Base-by-base conservation (phyloP, 2,888 invertebrate genomes). In the Eupithecia tripunctaria region DNA sequence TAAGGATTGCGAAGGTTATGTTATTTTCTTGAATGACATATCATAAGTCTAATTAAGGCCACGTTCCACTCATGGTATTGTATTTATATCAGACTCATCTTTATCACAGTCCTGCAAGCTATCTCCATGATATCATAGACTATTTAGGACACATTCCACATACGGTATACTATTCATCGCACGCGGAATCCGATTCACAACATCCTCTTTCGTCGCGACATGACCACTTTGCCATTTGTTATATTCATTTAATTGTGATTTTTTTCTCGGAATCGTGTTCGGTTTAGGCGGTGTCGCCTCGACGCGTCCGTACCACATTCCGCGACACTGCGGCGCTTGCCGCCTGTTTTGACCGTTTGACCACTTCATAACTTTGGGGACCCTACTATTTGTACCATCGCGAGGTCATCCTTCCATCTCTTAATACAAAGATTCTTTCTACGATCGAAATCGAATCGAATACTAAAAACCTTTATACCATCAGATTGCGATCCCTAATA, bases 241-340 rank as follows among this genome's bases (percentile, higher is more conserved):
- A 84, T 86, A 85, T 83, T 82, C 81, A 82, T 85, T 83, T 83
- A 84, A 82, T 84, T 79, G 77, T 80, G 75, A 78, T 73, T 82
- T 85, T 83, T 84, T 89, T 86, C 88, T 87, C 84, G 81, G 89
- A 89, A 91, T 88, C 86, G 83, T 84, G 88, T 87, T 75, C 70
- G 75, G 69, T 72, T 88, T 87, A 84, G 88, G 84, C 84, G 84
- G 85, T 87, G 89, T 88, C 87, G 86, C 81, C 81, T 82, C 82
- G 85, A 81, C 86, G 86, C 86, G 86, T 85, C 86, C 85, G 84
- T 85, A 85, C 89, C 89, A 85, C 93, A 93, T 93, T 93, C 93
- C 92, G 85, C 93, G 93, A 85, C 92, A 85, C 77, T 78, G 83
- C 82, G 93, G 91, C 93, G 92, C 88, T 86, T 81, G 86, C 88